Base-by-base conservation (phyloP, 2,888 invertebrate genomes). In the Oligia strigilis region DNA sequence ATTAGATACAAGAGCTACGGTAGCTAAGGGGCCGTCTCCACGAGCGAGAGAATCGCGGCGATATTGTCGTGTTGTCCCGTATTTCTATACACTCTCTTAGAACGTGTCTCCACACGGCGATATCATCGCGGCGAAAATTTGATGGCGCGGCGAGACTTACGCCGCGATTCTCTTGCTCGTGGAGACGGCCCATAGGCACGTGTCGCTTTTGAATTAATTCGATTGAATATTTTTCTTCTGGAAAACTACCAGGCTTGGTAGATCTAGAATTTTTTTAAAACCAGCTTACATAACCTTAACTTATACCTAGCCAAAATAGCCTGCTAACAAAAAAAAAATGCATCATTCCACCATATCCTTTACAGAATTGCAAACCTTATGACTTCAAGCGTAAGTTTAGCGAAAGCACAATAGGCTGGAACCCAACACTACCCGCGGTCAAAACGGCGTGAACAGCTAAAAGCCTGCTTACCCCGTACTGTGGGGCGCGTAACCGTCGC, bases 361-460 rank as follows among this genome's bases (percentile, higher is more conserved):
- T 62, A 46, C 36, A 5, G 29, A 72, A 67, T 67, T 67, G 6
- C 62, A 58, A 75, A 62, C 52, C 64, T 67, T 49, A 80, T 72
- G 70, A 85, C 58, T 60, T 85, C 40, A 86, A 60, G 77, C 85
- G 75, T 86, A 85, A 77, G 43, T 75, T 77, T 65, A 55, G 67
- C 66, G 69, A 62, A 73, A 72, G n/a, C 75, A 82, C 78, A 83
- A 88, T 83, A 69, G 72, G 29, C 75, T 78, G 88, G 73, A 91
- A 90, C 83, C 75, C 77, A 86, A 92, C 87, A 87, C 89, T 73
- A 84, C 82, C 74, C 79, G 82, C 81, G 84, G 74, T 89, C 85
- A 89, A 90, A 90, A 87, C 84, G 80, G 89, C 91, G 88, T 91
- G 84, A 92, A 89, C 80, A 52, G 85, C 86, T 82, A 85, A 87